These are phyloP conservation scores for Thinocorus orbignyianus DNA, from an alignment of 2,113 vertebrate species.

Conservation along the genomic window DNA sequence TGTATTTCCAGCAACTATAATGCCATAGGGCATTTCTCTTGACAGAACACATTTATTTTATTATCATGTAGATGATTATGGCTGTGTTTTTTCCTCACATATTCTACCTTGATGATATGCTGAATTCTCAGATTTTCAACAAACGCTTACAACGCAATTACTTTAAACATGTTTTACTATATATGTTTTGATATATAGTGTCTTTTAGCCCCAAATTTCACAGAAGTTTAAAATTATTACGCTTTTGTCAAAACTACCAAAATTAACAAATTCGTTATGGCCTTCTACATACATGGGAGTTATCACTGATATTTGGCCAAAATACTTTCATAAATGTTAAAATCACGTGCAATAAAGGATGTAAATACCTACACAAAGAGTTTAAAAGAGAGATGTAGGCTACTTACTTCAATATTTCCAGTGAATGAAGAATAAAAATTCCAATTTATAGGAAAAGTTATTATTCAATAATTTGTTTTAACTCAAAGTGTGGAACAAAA, in stretches of 20 bases:
- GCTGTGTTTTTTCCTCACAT: not conserved
- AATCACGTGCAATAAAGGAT: not conserved
- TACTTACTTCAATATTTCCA: not conserved
- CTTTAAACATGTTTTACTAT: not conserved
- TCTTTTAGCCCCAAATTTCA: not conserved
- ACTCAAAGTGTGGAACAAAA: not conserved
- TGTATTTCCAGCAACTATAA: not conserved
- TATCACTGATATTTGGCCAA: not conserved
- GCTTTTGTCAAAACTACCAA: not conserved
- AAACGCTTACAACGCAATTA: not conserved
- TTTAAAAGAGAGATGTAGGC: not conserved
- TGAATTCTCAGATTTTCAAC: not conserved
- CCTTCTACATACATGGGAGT: not conserved
- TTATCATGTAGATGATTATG: not conserved
- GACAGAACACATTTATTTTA: conserved; percentile 1
- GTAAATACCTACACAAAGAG: not conserved
- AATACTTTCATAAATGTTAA: not conserved
- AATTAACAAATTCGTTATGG: not conserved
- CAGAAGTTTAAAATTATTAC: not conserved
- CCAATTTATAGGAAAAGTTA: not conserved
- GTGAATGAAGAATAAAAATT: not conserved
- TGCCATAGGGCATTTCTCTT: not conserved
- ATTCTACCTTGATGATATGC: not conserved
- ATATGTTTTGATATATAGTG: not conserved
- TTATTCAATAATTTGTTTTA: not conserved